Evolutionary conservation across 2,797 vertebrate genomes (phyloP).

Genomic region (Anabacerthia variegaticeps): DNA sequence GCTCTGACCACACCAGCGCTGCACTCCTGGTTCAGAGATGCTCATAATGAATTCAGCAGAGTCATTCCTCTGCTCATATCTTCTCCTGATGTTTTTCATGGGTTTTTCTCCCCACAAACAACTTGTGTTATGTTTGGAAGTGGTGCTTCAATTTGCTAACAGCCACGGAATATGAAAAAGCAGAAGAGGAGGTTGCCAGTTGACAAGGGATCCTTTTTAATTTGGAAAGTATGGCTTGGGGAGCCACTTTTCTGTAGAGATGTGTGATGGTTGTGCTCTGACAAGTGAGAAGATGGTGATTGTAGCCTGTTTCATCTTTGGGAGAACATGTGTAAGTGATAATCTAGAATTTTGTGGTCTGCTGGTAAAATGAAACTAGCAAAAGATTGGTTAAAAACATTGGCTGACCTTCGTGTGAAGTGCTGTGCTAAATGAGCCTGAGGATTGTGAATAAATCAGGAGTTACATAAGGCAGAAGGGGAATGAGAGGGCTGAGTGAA

Average conservation of each 20-base stretch:
- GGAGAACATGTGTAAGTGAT: rapidly evolving
- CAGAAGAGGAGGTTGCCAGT: not conserved
- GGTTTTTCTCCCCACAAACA: not conserved
- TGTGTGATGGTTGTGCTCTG: not conserved
- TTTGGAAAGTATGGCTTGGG: not conserved
- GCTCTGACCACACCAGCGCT: not conserved
- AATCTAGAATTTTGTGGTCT: not conserved
- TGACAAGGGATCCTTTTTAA: not conserved
- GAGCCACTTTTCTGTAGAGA: not conserved
- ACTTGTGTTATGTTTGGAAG: not conserved
- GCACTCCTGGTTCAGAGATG: not conserved
- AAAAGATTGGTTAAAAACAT: not conserved
- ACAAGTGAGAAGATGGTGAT: not conserved
- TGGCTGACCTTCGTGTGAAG: not conserved
- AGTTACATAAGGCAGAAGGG: not conserved
- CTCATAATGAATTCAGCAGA: not conserved
- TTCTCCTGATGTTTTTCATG: not conserved
- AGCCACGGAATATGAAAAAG: not conserved
- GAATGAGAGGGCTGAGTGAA: not conserved
- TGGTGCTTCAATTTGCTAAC: not conserved
- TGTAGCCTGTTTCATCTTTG: not conserved
- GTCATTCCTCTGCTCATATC: not conserved
- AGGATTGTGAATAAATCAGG: not conserved
- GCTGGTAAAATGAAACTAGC: not conserved
- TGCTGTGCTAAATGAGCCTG: not conserved